These are phyloP conservation scores for Caranx ignobilis DNA, from an alignment of 2,113 vertebrate genomes.

Conservation along the genomic window DNA sequence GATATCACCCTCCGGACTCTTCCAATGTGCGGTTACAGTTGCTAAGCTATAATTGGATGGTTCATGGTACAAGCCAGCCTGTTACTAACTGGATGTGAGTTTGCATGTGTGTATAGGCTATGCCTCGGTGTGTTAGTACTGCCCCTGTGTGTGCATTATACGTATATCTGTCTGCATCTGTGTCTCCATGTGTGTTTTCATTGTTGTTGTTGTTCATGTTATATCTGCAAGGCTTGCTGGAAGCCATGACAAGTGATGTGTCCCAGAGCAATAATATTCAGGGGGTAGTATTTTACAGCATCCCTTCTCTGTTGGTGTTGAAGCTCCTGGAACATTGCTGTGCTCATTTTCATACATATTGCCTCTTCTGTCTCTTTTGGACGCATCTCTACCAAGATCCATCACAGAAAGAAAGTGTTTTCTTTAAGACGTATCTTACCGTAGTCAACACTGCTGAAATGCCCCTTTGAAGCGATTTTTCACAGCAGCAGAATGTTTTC, in stretches of 20 bases:
- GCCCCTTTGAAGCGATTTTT: slow-evolving; percentile 71
- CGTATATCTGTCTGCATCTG: slow-evolving; percentile 13
- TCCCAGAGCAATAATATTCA: slow-evolving; percentile 70
- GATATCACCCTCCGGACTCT: not conserved
- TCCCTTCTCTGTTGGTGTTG: slow-evolving; percentile 49
- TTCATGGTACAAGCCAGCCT: not conserved
- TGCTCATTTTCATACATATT: slow-evolving; percentile 82
- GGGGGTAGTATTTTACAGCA: slow-evolving; percentile 60
- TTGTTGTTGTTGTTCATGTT: slow-evolving; percentile 55
- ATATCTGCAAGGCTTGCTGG: slow-evolving; percentile 48
- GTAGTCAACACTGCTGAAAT: slow-evolving; percentile 67
- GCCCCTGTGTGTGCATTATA: not conserved
- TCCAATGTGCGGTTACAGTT: not conserved
- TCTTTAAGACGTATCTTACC: slow-evolving; percentile 63
- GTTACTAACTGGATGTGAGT: not conserved
- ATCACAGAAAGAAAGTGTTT: slow-evolving; percentile 72
- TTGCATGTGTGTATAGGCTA: not conserved
- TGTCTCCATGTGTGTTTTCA: slow-evolving; percentile 31
- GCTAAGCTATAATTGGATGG: not conserved
- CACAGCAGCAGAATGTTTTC: slow-evolving; percentile 63
- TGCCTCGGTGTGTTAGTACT: not conserved
- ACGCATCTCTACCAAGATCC: slow-evolving; percentile 62
- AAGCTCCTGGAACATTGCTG: slow-evolving; percentile 59
- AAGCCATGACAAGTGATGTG: slow-evolving; percentile 57
- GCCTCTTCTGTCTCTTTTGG: slow-evolving; percentile 73